Conservation (phyloP, 1,140 invertebrate species). For the Wasmannia auropunctata region DNA sequence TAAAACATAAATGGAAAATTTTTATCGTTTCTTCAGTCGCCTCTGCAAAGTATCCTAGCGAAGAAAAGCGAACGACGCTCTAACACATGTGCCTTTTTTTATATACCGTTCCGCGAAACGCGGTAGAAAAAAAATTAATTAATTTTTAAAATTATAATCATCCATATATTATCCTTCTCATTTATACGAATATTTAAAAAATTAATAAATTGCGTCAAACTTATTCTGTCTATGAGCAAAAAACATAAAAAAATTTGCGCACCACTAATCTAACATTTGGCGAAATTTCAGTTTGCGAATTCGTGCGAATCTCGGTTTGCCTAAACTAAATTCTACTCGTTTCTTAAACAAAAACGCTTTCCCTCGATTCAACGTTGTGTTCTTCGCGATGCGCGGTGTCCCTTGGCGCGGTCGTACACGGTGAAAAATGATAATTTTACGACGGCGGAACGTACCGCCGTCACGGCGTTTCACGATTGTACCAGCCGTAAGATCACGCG, state of each 20-base stretch:
- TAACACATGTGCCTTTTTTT: neutral
- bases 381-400: neutral
- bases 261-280: neutral
- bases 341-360: slow-evolving; percentile 21
- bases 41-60: neutral
- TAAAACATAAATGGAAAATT: slow-evolving; percentile 7
- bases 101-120: neutral
- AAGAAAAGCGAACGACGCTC: neutral
- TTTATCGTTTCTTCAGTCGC: neutral
- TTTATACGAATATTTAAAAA: neutral
- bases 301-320: neutral
- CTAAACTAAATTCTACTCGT: neutral
- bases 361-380: neutral
- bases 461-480: slow-evolving; percentile 23
- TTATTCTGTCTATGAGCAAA: neutral
- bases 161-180: neutral
- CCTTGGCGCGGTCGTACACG: neutral
- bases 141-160: neutral
- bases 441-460: neutral
- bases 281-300: neutral
- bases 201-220: neutral
- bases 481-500: slow-evolving; percentile 35
- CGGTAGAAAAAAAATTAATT: neutral
- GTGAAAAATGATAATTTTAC: slow-evolving; percentile 22
- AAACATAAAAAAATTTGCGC: neutral